Percentiles rank a stretch among this genome's conserved stretches.
These are phyloP conservation scores for Triplophysa bombifrons DNA, from an alignment of 2,797 vertebrate species.

Conservation along the genomic window DNA sequence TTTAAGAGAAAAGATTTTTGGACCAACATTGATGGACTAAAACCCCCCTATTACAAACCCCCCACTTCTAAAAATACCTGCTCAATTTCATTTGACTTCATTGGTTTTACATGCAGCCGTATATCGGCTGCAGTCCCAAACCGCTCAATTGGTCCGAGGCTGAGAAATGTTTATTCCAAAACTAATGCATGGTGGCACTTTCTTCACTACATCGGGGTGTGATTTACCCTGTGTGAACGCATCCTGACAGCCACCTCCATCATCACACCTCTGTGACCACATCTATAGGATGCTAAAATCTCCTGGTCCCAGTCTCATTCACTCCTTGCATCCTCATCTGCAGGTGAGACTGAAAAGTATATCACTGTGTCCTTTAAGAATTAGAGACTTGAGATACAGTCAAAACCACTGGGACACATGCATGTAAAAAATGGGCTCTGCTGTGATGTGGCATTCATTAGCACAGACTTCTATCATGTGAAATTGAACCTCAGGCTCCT, in stretches of 20 bases:
- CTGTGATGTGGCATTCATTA: constrained; percentile 28
- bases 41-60: neutral
- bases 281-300: constrained; percentile 47
- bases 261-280: constrained; percentile 46
- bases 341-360: constrained; percentile 36
- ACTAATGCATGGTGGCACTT: constrained; percentile 44
- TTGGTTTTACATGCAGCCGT: neutral
- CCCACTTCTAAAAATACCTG: constrained; percentile 33
- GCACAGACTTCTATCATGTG: constrained; percentile 32
- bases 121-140: neutral
- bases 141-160: neutral
- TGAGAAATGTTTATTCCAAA: constrained; percentile 45
- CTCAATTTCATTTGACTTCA: constrained; percentile 27
- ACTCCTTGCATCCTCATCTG: neutral
- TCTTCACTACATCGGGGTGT: constrained; percentile 30
- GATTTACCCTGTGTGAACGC: constrained; percentile 47
- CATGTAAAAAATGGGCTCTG: neutral
- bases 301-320: constrained; percentile 36
- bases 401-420: constrained; percentile 6
- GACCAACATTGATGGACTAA: constrained; percentile 1
- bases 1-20: constrained; percentile 21
- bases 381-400: constrained; percentile 17
- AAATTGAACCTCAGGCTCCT: constrained; percentile 14
- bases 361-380: constrained; percentile 17
- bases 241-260: constrained; percentile 52